phyloP scores from a whole-genome alignment of 2,797 vertebrate genomes.

The Clarias laeviceps region DNA sequence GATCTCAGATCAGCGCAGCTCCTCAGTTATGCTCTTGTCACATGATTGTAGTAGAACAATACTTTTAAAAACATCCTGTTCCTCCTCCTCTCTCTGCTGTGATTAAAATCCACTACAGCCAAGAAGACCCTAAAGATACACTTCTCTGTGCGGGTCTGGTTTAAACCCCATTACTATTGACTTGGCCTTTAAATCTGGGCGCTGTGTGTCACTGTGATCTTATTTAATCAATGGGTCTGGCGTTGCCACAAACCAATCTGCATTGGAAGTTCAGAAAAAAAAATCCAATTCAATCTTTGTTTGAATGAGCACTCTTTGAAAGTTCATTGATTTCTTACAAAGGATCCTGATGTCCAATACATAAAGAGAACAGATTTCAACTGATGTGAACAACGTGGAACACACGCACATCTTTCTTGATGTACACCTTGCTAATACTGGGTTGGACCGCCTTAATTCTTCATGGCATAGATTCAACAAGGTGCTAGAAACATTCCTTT shows the following conservation, averaged over 20 bases:
- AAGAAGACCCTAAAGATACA: conserved; percentile 30
- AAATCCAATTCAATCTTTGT: no score
- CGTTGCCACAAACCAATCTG: conserved; percentile 15
- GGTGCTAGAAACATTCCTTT: no score
- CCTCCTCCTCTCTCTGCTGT: conserved; percentile 49
- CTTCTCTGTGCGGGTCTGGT: conserved; percentile 10
- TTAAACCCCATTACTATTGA: conserved; percentile 57
- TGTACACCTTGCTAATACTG: no score
- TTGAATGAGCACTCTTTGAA: background rate
- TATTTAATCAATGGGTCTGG: conserved; percentile 30
- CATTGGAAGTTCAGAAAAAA: conserved; percentile 5
- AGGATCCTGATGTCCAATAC: background rate
- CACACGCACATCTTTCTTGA: no score
- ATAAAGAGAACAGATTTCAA: background rate
- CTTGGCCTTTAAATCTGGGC: conserved; percentile 46
- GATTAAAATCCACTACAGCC: conserved; percentile 50
- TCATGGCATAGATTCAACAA: no score
- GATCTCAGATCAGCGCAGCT: conserved; percentile 43
- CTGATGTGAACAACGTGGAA: background rate
- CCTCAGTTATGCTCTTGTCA: conserved; percentile 47
- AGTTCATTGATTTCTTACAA: background rate
- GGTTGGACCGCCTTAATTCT: no score
- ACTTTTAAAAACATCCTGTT: conserved; percentile 64
- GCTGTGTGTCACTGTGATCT: conserved; percentile 46
- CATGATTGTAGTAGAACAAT: conserved; percentile 56